Evolutionary conservation across 2,113 vertebrate genomes (phyloP).

Genomic region (Panurus biarmicus): DNA sequence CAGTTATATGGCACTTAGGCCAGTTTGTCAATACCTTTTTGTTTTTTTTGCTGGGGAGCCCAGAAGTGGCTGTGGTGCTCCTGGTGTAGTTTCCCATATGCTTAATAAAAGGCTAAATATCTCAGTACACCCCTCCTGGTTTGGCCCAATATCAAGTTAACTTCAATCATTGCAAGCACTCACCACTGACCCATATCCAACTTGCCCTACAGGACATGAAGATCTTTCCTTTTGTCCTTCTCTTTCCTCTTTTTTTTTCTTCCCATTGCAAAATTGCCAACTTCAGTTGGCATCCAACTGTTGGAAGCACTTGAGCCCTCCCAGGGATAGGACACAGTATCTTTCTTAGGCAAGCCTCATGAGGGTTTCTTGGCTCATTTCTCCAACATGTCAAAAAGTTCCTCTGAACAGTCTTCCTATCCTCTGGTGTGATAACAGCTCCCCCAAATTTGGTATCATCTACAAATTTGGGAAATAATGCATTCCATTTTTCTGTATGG

Average conservation of each 20-base stretch:
- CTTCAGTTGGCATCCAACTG: not conserved
- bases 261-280: not conserved
- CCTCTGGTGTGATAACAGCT: not conserved
- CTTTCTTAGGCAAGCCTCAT: not conserved
- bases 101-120: not conserved
- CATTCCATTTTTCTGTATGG: not conserved
- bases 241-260: not conserved
- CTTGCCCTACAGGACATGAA: not conserved
- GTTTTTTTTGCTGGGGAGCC: not conserved
- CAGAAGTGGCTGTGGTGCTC: not conserved
- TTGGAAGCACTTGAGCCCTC: not conserved
- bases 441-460: not conserved
- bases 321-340: not conserved
- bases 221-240: not conserved
- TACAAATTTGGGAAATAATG: not conserved
- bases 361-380: not conserved
- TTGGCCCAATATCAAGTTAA: not conserved
- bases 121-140: not conserved
- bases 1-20: too few species aligned
- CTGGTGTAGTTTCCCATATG: not conserved
- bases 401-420: not conserved
- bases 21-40: not conserved
- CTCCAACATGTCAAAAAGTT: not conserved
- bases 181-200: not conserved
- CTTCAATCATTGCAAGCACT: not conserved